Percentiles rank a stretch among this genome's conserved stretches.
Evolutionary conservation across 2,797 vertebrate species (phyloP).

Genomic region (Mus spretus): DNA sequence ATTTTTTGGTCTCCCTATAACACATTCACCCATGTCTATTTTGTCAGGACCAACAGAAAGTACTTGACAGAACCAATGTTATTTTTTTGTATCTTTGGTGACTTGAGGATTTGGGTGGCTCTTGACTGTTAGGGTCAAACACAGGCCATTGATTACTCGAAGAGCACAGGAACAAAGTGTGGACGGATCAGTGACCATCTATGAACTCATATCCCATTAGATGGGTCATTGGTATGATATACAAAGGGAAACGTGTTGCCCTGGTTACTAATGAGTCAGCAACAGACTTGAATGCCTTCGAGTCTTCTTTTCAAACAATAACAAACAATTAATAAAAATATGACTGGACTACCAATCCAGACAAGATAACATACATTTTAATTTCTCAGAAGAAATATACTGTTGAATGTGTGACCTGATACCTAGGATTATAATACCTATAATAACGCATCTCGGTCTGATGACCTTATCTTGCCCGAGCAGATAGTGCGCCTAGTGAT

Average conservation of each 20-base stretch:
- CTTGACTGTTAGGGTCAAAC: conserved; percentile 59
- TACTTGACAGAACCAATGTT: neutral
- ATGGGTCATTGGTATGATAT: conserved; percentile 29
- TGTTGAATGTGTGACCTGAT: conserved; percentile 54
- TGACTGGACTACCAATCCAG: neutral
- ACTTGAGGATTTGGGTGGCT: conserved; percentile 45
- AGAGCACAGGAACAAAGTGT: conserved; percentile 46
- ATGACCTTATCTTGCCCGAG: conserved; percentile 49
- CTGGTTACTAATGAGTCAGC: conserved; percentile 51
- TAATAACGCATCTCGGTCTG: conserved; percentile 10
- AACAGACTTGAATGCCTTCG: conserved; percentile 58
- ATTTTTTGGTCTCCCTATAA: conserved; percentile 59
- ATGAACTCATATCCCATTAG: conserved; percentile 58
- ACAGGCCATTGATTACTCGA: conserved; percentile 43
- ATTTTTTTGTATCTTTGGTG: conserved; percentile 48
- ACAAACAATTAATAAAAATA: conserved; percentile 53
- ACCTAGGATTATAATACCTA: conserved; percentile 24
- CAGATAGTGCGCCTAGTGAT: conserved; percentile 25
- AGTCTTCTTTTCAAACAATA: conserved; percentile 59
- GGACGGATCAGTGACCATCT: conserved; percentile 44
- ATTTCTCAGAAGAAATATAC: conserved; percentile 37
- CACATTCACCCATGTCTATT: conserved; percentile 9
- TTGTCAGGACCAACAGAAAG: conserved; percentile 34
- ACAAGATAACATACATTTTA: neutral
- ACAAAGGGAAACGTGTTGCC: conserved; percentile 59